phyloP scores from a whole-genome alignment of 2,113 vertebrate genomes.

The Oplegnathus fasciatus region DNA sequence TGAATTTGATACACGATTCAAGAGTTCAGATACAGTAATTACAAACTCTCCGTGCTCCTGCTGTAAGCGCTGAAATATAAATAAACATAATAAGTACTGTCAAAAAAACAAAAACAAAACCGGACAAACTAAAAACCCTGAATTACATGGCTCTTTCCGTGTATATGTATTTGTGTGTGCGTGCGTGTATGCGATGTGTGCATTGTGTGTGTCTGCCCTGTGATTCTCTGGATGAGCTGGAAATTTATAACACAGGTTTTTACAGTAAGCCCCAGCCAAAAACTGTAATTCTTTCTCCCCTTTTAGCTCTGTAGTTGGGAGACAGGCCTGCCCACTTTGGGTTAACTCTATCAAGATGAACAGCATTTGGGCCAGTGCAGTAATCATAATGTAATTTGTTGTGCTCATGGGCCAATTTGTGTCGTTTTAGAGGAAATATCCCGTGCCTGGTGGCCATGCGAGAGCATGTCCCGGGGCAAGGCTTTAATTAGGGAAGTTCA shows the following conservation, averaged over 20 bases:
- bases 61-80: conserved; percentile 80
- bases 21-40: conserved; percentile 80
- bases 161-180: conserved; percentile 37
- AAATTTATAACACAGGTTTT: conserved; percentile 70
- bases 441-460: conserved; percentile 60
- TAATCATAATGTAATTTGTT: conserved; percentile 82
- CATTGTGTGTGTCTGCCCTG: conserved; percentile 54
- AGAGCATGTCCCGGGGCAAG: conserved; percentile 58
- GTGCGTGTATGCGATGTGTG: conserved; percentile 27
- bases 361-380: conserved; percentile 63
- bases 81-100: conserved; percentile 87
- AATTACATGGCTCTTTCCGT: conserved; percentile 71
- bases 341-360: conserved; percentile 79
- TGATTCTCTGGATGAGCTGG: conserved; percentile 78
- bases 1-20: conserved; percentile 71
- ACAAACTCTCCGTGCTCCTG: conserved; percentile 76
- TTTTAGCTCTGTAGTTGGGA: conserved; percentile 61
- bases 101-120: conserved; percentile 79
- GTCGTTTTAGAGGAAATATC: conserved; percentile 61
- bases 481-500: conserved; percentile 76
- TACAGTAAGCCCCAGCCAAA: conserved; percentile 59
- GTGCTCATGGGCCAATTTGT: conserved; percentile 75
- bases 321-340: conserved; percentile 56
- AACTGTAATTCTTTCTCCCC: conserved; percentile 65
- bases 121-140: conserved; percentile 69